phyloP scores from a whole-genome alignment of 2,113 vertebrate genomes.

The Muntiacus muntjak region DNA sequence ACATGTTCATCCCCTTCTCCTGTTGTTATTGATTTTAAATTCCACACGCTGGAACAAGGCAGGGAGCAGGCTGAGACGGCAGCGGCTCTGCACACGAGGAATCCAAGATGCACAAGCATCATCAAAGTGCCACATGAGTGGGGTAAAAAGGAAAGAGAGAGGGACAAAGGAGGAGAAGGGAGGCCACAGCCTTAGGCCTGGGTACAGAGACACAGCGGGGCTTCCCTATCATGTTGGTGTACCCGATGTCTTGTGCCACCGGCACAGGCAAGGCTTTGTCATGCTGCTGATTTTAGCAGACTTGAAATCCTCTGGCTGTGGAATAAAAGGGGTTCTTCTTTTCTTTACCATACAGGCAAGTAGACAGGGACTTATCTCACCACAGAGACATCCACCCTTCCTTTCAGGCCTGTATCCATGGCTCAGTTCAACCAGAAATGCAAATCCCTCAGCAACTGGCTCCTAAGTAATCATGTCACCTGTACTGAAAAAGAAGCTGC shows the following conservation, averaged over 20 bases:
- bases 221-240: fast-evolving
- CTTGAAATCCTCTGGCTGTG: neutral
- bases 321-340: neutral
- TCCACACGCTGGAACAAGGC: neutral
- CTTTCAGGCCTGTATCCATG: neutral
- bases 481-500: neutral
- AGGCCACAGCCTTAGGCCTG: neutral
- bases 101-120: neutral
- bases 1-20: neutral
- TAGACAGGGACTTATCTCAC: neutral
- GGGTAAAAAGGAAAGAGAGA: neutral
- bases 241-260: fast-evolving
- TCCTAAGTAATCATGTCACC: neutral
- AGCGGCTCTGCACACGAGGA: neutral
- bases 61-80: neutral
- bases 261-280: neutral
- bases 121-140: neutral
- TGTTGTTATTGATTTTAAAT: neutral
- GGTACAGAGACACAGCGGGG: neutral
- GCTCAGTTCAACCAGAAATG: neutral
- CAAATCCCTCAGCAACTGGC: neutral
- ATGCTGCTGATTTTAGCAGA: neutral
- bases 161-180: neutral
- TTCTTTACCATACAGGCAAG: neutral
- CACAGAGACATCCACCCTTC: neutral